Percentiles rank a stretch among this genome's conserved stretches.
These are phyloP conservation scores for Tachycineta bicolor DNA, from an alignment of 2,113 vertebrate species.

Conservation along the genomic window DNA sequence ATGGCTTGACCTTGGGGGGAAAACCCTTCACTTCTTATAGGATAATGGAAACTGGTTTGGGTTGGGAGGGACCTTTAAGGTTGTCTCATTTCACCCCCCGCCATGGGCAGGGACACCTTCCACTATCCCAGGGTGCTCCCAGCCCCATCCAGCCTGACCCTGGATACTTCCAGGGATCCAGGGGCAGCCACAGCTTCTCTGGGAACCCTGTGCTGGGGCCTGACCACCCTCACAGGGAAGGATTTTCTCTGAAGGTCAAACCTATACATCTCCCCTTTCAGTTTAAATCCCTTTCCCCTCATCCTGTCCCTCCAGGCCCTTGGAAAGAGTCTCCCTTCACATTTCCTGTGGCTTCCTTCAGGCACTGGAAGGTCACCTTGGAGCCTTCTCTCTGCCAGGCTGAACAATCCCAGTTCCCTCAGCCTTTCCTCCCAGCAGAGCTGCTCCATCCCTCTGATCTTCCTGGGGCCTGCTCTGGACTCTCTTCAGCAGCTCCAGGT, in stretches of 20 bases:
- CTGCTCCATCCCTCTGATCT: background rate
- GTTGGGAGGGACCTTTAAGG: background rate
- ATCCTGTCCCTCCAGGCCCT: background rate
- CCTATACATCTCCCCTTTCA: background rate
- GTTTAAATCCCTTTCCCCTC: background rate
- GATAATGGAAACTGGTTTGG: background rate
- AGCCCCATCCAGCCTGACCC: accelerated
- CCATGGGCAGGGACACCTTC: background rate
- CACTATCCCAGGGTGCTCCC: accelerated
- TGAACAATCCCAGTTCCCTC: background rate
- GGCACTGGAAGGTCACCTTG: background rate
- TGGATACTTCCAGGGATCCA: background rate
- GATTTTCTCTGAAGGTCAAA: background rate
- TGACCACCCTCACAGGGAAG: background rate
- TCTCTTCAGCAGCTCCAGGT: background rate
- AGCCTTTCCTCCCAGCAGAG: background rate
- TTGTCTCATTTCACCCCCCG: accelerated
- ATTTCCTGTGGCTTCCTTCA: background rate
- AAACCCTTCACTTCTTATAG: background rate
- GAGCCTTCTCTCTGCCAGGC: background rate
- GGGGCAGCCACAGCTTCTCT: background rate
- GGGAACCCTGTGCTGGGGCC: background rate
- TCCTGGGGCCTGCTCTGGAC: background rate
- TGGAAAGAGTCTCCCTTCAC: background rate
- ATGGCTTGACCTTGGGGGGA: background rate